Base-by-base conservation (phyloP, 2,888 invertebrate genomes). In the Meganola albula region DNA sequence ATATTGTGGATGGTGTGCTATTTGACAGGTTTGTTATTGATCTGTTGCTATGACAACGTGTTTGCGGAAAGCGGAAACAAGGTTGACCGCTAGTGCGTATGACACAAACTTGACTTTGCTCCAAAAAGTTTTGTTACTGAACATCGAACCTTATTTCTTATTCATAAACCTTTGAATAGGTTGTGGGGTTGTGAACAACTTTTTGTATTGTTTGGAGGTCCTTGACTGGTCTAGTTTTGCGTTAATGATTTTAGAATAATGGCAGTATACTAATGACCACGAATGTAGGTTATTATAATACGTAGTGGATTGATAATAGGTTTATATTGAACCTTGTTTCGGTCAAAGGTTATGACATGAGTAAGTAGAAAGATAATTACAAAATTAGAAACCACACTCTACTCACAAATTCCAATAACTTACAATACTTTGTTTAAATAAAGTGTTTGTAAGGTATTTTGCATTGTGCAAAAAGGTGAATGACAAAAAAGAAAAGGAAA, bases 11-110 rank as follows among this genome's bases (percentile, higher is more conserved):
- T 62, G 30, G 46, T 64, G 64, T 63, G 62, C 58, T 60, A 55
- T 63, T 74, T 79, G 83, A 73, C 76, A 74, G 48, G 44, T 58
- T 56, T 83, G 82, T 85, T 82, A 70, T 67, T 65, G 44, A 39
- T 32, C 34, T 23, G 79, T 80, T 57, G 50, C 44, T 52, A 74
- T 73, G 64, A 63, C 31, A 49, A 79, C 74, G 38, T 20, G 39
- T 54, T 71, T 66, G 71, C 77, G 76, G 79, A 79, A 78, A 73
- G n/a, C 63, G 3, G 3, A 20, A 20, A 20, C 44, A 49, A 44
- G 30, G 51, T 39, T 53, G 53, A 56, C 51, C 48, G 54, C 50
- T 52, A 53, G 53, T 63, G 60, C 60, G 61, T 63, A 50, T 12
- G 37, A 35, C 37, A 37, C 40, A 53, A 44, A 47, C 40, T 34